Evolutionary conservation across 2,113 vertebrate genomes (phyloP), one percentile per base, ranked within the genome.

Genomic region (Prochilodus magdalenae): DNA sequence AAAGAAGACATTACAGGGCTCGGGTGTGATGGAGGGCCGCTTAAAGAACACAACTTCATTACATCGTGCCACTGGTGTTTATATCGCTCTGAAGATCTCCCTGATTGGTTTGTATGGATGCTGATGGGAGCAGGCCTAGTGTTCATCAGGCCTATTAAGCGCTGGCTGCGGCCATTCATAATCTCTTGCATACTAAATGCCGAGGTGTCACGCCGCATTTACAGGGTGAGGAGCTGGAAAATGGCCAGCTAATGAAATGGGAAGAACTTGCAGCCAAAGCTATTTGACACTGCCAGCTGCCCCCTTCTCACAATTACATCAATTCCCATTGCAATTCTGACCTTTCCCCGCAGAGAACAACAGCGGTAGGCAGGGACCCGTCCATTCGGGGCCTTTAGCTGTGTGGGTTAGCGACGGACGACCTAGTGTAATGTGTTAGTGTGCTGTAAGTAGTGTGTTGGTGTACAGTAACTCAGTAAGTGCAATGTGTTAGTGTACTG

Each of bases 11-110:
- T 95, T 93, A 92, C 91, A 92, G 87, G 40, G 90, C 89, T 85
- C 44, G 49, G 14, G 84, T 84, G 77, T 87, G 90, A 88, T 72
- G 12, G 26, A 16, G 30, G 14, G 22, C 49, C 22, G 59, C 26
- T 96, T 96, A 96, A 96, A 91, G 96, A 95, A 96, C 96, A 96
- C 94, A 95, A 96, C 97, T 98, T 98, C 97, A 98, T 99, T 97
- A 97, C 92, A 95, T 94, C 93, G 90, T 95, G 96, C 94, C 96
- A 96, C 94, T 94, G 88, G 89, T 75, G 91, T 92, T 96, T 96
- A 95, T 90, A 82, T 92, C 91, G 91, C 88, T 77, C 70, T 63
- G 85, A 87, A 84, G 84, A 81, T 87, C 93, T 92, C 51, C 91
- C 87, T 88, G 91, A 91, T 90, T 90, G 91, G 90, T 93, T 94